A percentile compares a stretch with the other conserved stretches of the same genome.
Conservation (phyloP, 2,113 vertebrate genomes). For the Mungos mungo region DNA sequence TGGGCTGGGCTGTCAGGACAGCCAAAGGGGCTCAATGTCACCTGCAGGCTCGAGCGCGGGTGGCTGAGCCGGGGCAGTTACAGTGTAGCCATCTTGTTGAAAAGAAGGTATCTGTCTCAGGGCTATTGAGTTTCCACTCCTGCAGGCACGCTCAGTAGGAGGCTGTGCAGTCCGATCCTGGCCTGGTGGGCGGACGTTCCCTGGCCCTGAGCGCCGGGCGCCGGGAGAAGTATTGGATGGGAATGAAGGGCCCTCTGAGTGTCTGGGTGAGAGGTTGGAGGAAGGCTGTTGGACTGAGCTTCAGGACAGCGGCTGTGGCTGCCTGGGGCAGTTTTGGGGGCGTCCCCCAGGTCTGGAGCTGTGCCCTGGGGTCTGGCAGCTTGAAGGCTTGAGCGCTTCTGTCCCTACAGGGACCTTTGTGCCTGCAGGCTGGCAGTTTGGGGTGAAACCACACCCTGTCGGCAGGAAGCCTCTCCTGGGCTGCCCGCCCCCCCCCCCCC, state of each 20-base stretch:
- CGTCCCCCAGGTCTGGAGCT: not conserved
- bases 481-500: not conserved
- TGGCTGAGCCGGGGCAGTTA: rapidly evolving
- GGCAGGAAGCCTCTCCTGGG: not conserved
- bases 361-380: not conserved
- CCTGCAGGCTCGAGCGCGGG: not conserved
- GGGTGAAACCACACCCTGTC: not conserved
- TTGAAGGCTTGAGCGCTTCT: not conserved
- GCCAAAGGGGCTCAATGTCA: not conserved
- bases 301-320: not conserved
- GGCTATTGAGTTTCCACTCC: not conserved
- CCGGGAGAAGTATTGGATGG: not conserved
- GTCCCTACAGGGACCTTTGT: not conserved
- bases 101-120: rapidly evolving
- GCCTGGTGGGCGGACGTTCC: not conserved
- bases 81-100: rapidly evolving
- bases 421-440: not conserved
- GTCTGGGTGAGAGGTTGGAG: not conserved
- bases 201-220: rapidly evolving
- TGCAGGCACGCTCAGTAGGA: rapidly evolving
- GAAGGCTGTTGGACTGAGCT: not conserved
- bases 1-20: not conserved
- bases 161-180: not conserved
- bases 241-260: not conserved
- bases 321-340: not conserved